Percentiles rank a stretch among this genome's conserved stretches.
phyloP scores from a whole-genome alignment of 2,113 vertebrate species.

The Tetraodon nigroviridis region DNA sequence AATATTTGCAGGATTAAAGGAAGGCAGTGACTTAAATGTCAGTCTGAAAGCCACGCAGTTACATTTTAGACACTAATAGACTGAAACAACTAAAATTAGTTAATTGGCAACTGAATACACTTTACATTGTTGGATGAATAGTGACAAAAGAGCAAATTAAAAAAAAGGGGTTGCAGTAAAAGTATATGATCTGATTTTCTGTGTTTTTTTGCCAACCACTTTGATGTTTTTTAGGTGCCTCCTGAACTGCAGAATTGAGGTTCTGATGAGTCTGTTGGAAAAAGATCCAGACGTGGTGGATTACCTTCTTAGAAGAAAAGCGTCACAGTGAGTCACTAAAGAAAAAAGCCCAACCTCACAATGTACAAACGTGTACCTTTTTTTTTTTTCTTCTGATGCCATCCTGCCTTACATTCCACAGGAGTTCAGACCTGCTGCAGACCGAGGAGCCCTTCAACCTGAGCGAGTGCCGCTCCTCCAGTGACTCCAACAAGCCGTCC shows the following conservation, averaged over 20 bases:
- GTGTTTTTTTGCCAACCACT: not conserved
- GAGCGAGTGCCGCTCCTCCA: conserved; percentile 86
- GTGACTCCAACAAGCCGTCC: conserved; percentile 90
- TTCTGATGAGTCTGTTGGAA: conserved; percentile 89
- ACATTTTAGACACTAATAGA: no score
- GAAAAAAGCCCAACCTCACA: not conserved
- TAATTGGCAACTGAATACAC: no score
- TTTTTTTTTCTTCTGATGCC: not conserved
- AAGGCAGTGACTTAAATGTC: no score
- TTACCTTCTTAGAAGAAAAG: conserved; percentile 91
- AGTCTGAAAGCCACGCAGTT: no score
- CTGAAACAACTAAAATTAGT: no score
- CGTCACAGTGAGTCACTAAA: conserved; percentile 80
- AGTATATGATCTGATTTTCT: no score
- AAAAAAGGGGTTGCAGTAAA: no score
- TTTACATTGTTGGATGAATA: no score
- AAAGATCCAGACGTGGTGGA: conserved; percentile 94
- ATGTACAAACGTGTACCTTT: accelerated
- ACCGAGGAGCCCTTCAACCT: conserved; percentile 82
- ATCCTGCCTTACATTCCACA: conserved; percentile 40
- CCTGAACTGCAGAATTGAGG: conserved; percentile 93
- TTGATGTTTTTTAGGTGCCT: conserved; percentile 74
- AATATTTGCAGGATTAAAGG: no score
- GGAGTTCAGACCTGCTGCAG: conserved; percentile 82
- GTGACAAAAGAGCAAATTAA: no score